phyloP scores from a whole-genome alignment of 2,113 vertebrate species.

The Herpetotheres cachinnans region DNA sequence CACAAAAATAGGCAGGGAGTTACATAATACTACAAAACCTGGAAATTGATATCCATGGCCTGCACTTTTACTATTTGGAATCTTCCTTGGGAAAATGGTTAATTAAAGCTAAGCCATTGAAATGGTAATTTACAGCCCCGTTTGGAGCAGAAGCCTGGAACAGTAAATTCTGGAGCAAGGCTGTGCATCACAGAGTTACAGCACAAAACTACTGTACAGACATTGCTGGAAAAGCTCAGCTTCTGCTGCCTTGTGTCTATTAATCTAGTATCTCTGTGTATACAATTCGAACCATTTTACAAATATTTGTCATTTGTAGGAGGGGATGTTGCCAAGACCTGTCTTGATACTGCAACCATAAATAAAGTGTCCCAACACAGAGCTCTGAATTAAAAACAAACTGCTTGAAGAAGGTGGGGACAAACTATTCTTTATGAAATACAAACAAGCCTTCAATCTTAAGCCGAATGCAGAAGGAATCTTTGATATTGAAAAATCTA shows the following conservation, averaged over 20 bases:
- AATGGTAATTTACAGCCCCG: background rate
- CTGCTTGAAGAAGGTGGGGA: background rate
- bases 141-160: background rate
- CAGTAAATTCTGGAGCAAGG: constrained; percentile 20
- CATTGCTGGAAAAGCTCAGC: constrained; percentile 22
- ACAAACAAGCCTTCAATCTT: background rate
- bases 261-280: constrained; percentile 39
- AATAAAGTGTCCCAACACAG: background rate
- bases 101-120: constrained; percentile 44
- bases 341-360: background rate
- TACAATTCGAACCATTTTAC: constrained; percentile 42
- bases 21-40: background rate
- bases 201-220: background rate
- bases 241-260: constrained; percentile 4
- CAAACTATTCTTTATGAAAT: background rate
- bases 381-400: constrained; percentile 35
- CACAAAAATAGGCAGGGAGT: background rate
- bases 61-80: background rate
- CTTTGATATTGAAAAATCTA: background rate
- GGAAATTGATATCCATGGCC: background rate
- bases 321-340: constrained; percentile 24
- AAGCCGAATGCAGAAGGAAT: background rate
- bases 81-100: constrained; percentile 38
- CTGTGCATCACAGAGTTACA: background rate
- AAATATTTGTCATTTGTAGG: constrained; percentile 59